phyloP scores from a whole-genome alignment of 92 coral and sea anemone species.

The Phenganax stokvisi region DNA sequence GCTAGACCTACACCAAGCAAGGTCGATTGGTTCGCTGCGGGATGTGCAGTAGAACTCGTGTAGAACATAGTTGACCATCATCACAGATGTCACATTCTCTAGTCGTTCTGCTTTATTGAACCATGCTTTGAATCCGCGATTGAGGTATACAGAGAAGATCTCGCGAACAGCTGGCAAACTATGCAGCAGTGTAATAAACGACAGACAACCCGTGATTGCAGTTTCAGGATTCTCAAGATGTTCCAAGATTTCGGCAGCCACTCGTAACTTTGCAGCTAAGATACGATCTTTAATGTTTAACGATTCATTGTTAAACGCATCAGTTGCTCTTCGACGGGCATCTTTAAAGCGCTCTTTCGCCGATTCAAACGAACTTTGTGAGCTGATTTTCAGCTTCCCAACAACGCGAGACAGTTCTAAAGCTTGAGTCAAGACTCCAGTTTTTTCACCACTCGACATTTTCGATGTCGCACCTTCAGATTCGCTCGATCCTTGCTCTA shows the following conservation, averaged over 20 bases:
- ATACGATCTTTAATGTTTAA: background rate
- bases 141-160: background rate
- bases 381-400: too few relatives aligned
- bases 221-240: background rate
- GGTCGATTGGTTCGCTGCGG: too few relatives aligned
- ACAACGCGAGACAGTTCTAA: too few relatives aligned
- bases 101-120: slow-evolving; percentile 4
- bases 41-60: background rate
- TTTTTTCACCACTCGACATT: too few relatives aligned
- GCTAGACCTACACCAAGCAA: too few relatives aligned
- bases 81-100: background rate
- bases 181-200: background rate
- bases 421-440: too few relatives aligned
- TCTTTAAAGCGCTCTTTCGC: too few relatives aligned
- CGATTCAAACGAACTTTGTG: too few relatives aligned
- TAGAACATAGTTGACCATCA: background rate
- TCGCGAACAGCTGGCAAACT: background rate
- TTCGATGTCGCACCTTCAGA: too few relatives aligned
- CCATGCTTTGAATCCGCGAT: background rate
- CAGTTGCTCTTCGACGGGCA: too few relatives aligned
- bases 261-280: background rate
- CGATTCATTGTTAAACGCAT: too few relatives aligned
- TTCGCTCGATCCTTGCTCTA: too few relatives aligned
- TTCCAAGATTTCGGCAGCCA: background rate
- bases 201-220: background rate